A percentile compares a stretch with the other conserved stretches of the same genome.
Conservation (phyloP, 2,888 invertebrate species). For the Lepidochitona cinerea region DNA sequence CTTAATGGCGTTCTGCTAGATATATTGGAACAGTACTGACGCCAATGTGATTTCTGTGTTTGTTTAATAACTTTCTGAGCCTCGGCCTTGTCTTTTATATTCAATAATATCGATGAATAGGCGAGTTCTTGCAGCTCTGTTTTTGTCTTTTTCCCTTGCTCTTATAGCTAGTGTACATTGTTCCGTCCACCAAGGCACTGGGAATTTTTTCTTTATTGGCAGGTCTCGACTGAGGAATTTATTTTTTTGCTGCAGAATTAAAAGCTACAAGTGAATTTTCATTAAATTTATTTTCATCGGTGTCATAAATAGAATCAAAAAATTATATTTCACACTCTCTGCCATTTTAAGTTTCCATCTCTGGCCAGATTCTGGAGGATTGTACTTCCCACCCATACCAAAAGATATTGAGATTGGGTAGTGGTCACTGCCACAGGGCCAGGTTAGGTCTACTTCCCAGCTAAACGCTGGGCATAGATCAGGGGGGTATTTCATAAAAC, state of each 20-base stretch:
- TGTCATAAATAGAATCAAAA: not conserved
- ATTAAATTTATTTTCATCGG: not conserved
- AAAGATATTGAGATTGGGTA: not conserved
- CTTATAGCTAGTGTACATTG: not conserved
- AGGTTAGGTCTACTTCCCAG: not conserved
- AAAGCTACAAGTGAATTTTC: not conserved
- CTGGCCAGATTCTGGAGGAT: not conserved
- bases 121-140: not conserved
- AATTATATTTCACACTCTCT: not conserved
- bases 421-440: not conserved
- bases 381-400: not conserved
- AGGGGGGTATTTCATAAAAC: not conserved
- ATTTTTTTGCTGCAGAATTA: not conserved
- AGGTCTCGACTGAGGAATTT: too few species aligned
- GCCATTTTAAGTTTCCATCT: not conserved
- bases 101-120: not conserved
- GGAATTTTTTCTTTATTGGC: not conserved
- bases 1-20: not conserved
- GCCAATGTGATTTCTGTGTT: not conserved
- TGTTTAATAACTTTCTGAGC: not conserved
- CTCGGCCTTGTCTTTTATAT: not conserved
- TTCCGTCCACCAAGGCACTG: too few species aligned
- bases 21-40: not conserved
- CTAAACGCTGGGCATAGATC: not conserved
- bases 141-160: not conserved